A percentile compares a stretch with the other conserved stretches of the same genome.
Conservation (phyloP, 2,797 vertebrate species). For the Babyrousa celebensis region DNA sequence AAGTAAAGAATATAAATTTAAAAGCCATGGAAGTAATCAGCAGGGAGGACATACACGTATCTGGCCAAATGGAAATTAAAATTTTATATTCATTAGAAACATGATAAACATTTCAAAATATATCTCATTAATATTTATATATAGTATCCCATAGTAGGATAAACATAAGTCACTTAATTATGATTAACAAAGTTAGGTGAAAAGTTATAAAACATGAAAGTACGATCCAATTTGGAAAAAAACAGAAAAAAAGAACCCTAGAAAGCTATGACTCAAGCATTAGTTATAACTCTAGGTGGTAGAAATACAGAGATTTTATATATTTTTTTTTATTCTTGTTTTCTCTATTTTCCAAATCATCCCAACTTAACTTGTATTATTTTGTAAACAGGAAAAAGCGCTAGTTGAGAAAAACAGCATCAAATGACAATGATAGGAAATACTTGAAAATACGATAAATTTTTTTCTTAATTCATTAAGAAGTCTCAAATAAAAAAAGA, state of each 20-base stretch:
- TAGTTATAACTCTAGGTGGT: neutral
- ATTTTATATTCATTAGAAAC: slow-evolving; percentile 58
- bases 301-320: neutral
- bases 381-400: slow-evolving; percentile 59
- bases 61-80: neutral
- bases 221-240: neutral
- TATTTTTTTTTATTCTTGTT: slow-evolving; percentile 35
- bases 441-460: neutral
- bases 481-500: neutral
- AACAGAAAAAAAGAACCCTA: neutral
- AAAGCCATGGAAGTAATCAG: neutral
- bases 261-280: neutral
- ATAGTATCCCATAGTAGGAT: neutral
- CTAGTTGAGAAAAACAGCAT: slow-evolving; percentile 21
- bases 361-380: slow-evolving; percentile 23
- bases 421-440: slow-evolving; percentile 28
- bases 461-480: slow-evolving; percentile 13
- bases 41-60: neutral
- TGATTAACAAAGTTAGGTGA: neutral
- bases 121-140: slow-evolving; percentile 27
- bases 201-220: slow-evolving; percentile 1
- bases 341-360: slow-evolving; percentile 37
- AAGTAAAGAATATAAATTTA: slow-evolving; percentile 29
- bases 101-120: slow-evolving; percentile 42
- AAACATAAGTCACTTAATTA: neutral